Conservation (phyloP, 1,140 invertebrate genomes). For the Temnothorax curvispinosus region DNA sequence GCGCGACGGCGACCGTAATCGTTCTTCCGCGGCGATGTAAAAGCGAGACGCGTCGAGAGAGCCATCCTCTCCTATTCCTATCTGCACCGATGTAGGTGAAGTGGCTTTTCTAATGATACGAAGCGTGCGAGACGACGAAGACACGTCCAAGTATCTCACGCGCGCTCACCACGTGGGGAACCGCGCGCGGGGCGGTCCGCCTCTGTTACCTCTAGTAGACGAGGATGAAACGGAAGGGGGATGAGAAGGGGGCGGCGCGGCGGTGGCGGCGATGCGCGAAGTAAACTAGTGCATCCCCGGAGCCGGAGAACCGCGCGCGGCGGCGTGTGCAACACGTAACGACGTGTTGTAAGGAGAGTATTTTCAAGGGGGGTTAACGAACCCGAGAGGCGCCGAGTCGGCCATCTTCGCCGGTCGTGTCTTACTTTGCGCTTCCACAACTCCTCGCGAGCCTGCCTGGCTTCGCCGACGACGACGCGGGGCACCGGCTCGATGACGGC, state of each 20-base stretch:
- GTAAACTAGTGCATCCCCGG: slow-evolving; percentile 83
- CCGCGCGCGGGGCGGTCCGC: background rate
- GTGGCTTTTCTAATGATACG: slow-evolving; percentile 80
- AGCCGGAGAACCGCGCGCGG: slow-evolving; percentile 35
- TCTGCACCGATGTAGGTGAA: slow-evolving; percentile 80
- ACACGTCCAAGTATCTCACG: slow-evolving; percentile 38
- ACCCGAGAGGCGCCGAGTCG: slow-evolving; percentile 71
- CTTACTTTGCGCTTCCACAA: slow-evolving; percentile 77
- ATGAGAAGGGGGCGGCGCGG: slow-evolving; percentile 39
- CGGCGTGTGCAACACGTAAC: slow-evolving; percentile 83
- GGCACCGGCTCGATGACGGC: background rate
- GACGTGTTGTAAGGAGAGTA: slow-evolving; percentile 82
- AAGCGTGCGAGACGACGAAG: slow-evolving; percentile 54
- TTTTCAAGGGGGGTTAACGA: slow-evolving; percentile 84
- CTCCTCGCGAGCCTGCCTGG: slow-evolving; percentile 23
- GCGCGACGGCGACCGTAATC: slow-evolving; percentile 69
- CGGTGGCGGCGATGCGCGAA: slow-evolving; percentile 73
- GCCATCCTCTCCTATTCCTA: slow-evolving; percentile 57
- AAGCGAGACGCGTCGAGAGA: slow-evolving; percentile 70
- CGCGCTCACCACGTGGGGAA: background rate
- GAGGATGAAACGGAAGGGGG: slow-evolving; percentile 58
- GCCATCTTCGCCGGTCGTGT: slow-evolving; percentile 78
- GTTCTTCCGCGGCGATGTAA: slow-evolving; percentile 53
- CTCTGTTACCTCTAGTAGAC: background rate
- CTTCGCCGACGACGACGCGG: slow-evolving; percentile 55